Evolutionary conservation across 2,797 vertebrate species (phyloP).

Genomic region (Eulemur rubriventer): DNA sequence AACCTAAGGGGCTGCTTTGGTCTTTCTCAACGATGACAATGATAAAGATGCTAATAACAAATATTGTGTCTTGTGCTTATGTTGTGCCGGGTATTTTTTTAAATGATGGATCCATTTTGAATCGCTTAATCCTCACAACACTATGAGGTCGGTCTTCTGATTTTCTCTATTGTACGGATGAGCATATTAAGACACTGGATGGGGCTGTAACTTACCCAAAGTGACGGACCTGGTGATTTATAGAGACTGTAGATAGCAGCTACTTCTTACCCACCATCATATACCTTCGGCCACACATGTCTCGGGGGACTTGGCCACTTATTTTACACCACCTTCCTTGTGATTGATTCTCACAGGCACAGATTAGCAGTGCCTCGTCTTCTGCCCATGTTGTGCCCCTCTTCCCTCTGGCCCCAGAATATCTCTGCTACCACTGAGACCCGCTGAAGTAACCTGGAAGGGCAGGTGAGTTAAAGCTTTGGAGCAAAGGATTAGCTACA

Average conservation of each 20-base stretch:
- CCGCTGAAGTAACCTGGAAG: neutral
- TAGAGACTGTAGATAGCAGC: neutral
- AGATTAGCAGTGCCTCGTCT: neutral
- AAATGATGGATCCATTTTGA: neutral
- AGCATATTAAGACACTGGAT: neutral
- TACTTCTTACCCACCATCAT: neutral
- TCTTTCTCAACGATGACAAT: neutral
- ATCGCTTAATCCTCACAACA: neutral
- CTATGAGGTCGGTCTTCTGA: neutral
- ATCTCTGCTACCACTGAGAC: neutral
- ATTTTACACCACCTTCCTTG: neutral
- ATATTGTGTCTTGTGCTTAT: neutral
- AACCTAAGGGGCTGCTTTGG: neutral
- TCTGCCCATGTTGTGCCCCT: neutral
- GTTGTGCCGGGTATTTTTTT: neutral
- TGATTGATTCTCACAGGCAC: neutral
- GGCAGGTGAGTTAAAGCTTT: neutral
- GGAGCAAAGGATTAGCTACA: neutral
- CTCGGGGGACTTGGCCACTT: neutral
- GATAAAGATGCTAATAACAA: neutral
- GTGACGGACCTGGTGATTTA: neutral
- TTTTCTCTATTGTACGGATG: neutral
- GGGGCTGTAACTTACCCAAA: neutral
- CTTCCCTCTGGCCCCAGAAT: neutral
- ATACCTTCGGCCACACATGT: neutral